Conservation (phyloP, 2,113 vertebrate species). For the Australoheros scitulus region DNA sequence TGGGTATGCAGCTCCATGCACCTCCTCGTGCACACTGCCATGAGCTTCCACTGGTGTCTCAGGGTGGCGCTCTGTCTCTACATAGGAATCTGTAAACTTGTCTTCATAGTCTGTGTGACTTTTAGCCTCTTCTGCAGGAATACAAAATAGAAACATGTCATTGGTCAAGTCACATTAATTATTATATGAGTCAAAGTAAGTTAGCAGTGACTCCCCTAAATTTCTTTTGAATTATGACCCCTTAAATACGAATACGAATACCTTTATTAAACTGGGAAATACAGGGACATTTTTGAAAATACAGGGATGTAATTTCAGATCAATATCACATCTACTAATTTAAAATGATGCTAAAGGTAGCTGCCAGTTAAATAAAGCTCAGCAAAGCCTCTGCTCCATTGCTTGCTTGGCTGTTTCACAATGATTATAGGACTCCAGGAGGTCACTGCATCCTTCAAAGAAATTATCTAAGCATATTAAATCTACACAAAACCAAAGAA, state of each 20-base stretch:
- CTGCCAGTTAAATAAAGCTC: background rate
- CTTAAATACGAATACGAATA: too few relatives aligned
- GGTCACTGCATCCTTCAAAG: background rate
- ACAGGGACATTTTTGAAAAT: too few relatives aligned
- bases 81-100: conserved; percentile 84
- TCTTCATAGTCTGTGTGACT: conserved; percentile 92
- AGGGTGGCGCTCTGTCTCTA: conserved; percentile 60
- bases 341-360: background rate
- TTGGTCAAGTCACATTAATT: background rate
- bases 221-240: background rate
- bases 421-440: background rate
- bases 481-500: background rate
- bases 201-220: background rate
- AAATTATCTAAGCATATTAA: background rate
- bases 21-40: conserved; percentile 39
- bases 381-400: background rate
- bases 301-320: background rate
- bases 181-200: background rate
- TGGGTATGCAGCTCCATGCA: conserved; percentile 13
- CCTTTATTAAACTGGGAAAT: background rate
- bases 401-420: background rate
- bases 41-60: conserved; percentile 58
- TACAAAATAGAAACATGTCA: conserved; percentile 9
- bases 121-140: conserved; percentile 82
- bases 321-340: background rate